Conservation (phyloP, 2,113 vertebrate species). For the Prinia subflava region DNA sequence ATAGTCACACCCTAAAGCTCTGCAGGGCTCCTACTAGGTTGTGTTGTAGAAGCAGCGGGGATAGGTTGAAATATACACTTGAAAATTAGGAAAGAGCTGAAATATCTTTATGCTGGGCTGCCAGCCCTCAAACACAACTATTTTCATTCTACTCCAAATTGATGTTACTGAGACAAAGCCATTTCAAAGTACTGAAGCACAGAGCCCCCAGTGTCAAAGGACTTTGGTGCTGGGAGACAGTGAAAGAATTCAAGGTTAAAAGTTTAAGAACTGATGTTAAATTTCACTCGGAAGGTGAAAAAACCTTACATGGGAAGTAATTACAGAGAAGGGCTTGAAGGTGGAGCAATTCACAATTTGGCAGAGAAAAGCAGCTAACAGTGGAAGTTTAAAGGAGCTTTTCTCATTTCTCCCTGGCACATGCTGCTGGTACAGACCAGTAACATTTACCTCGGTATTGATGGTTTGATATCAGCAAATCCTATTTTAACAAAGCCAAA, state of each 20-base stretch:
- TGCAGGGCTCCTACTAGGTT: background rate
- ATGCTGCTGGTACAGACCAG: background rate
- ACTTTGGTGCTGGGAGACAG: background rate
- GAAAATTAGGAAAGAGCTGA: background rate
- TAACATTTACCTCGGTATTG: fast-evolving
- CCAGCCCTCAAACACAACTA: background rate
- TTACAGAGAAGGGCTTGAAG: background rate
- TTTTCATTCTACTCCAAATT: background rate
- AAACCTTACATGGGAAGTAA: conserved; percentile 14
- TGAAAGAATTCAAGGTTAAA: background rate
- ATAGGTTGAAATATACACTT: fast-evolving
- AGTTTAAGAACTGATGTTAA: background rate
- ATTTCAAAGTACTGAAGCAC: background rate
- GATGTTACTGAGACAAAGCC: background rate
- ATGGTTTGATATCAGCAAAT: background rate
- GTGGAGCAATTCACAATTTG: conserved; percentile 31
- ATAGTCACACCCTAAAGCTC: background rate
- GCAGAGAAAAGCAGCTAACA: conserved; percentile 11
- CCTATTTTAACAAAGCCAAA: background rate
- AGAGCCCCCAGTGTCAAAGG: background rate
- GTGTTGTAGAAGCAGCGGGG: background rate
- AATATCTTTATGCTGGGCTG: background rate
- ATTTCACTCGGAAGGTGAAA: background rate
- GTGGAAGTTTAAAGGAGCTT: conserved; percentile 62
- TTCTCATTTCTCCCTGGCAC: background rate